Evolutionary conservation across 2,888 invertebrate genomes (phyloP), one percentile per base, ranked within the genome.

Genomic region (Orthosia gracilis): DNA sequence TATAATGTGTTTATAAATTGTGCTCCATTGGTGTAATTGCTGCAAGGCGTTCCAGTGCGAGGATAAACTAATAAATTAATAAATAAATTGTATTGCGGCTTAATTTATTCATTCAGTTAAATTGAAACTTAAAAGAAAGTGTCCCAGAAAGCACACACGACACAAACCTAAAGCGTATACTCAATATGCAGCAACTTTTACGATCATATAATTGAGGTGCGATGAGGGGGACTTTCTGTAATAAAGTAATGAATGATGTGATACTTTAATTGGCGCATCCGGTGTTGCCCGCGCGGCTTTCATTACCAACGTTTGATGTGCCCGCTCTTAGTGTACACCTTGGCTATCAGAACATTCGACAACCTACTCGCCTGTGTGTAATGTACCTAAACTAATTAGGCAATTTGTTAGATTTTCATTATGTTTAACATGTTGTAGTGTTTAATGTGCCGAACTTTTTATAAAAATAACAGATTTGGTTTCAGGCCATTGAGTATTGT

Each of bases 171-270:
- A 26, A 73, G 61, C 76, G 78, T 81, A 77, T 78, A 59, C 79
- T 85, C 63, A 85, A 73, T 83, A 82, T 87, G 71, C 80, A 61
- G 70, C 69, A 75, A 81, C 61, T 85, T 85, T 87, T 80, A 83
- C 76, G 82, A 87, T 82, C 81, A 75, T 82, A 81, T 88, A 88
- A 85, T 88, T 85, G 85, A 88, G 87, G 84, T 83, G 84, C 84
- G 85, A 82, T 84, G 89, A 90, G 88, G 90, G 89, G 90, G 87
- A 86, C 84, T 84, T 84, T 85, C 83, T 84, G 89, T 91, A 91
- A 94, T 95, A 94, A 94, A 93, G 88, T 92, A 91, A 94, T 94
- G 92, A 93, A 92, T 93, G 91, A 94, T 94, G 92, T 93, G 94
- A 94, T 93, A 90, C 90, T 89, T 90, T 94, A 94, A 95, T 94